A percentile compares a stretch with the other conserved stretches of the same genome.
phyloP scores from a whole-genome alignment of 2,113 vertebrate genomes.

The Onychostoma macrolepis region DNA sequence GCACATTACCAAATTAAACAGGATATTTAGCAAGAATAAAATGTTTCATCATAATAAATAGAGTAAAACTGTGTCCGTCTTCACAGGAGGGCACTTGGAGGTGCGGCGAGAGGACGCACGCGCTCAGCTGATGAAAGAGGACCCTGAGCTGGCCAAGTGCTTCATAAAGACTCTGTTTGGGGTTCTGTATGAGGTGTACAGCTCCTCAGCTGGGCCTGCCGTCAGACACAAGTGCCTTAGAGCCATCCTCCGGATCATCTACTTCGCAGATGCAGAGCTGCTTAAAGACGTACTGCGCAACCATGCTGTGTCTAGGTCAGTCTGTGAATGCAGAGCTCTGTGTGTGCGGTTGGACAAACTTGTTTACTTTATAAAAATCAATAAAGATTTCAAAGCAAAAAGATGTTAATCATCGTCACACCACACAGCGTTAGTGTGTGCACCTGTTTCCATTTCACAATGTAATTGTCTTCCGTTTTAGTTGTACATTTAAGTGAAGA shows the following conservation, averaged over 20 bases:
- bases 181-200: conserved; percentile 99
- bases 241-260: conserved; percentile 99
- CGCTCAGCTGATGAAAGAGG: conserved; percentile 98
- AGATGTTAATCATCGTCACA: background rate
- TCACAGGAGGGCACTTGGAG: conserved; percentile 90
- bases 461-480: background rate
- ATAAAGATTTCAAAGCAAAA: background rate
- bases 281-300: conserved; percentile 98
- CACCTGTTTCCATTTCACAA: background rate
- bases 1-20: background rate
- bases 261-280: conserved; percentile 98
- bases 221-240: conserved; percentile 99
- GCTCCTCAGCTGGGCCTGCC: conserved; percentile 97
- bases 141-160: conserved; percentile 96
- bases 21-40: background rate
- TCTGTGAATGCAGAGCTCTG: background rate
- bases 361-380: too few relatives aligned
- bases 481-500: background rate
- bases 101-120: conserved; percentile 95
- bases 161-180: conserved; percentile 99
- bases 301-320: conserved; percentile 96
- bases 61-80: background rate
- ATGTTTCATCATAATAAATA: background rate
- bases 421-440: background rate
- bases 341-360: background rate